Conservation (phyloP, 1,140 invertebrate genomes). For the Drosophila aff. region DNA sequence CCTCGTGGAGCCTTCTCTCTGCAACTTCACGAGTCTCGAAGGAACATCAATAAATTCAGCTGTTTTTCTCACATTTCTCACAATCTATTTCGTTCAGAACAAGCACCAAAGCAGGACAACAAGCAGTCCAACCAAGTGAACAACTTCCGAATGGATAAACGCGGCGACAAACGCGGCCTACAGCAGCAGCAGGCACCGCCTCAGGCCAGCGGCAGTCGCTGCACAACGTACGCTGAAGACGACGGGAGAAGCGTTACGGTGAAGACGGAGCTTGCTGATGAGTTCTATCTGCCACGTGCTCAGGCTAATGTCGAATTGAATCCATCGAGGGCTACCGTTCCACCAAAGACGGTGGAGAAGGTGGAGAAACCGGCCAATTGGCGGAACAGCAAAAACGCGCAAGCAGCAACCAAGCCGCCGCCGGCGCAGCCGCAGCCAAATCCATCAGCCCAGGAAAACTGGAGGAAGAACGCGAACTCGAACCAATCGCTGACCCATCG, state of each 20-base stretch:
- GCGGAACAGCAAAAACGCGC: conserved; percentile 3
- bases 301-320: background rate
- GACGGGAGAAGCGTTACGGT: conserved; percentile 51
- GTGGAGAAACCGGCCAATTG: conserved; percentile 2
- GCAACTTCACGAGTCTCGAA: too few species aligned
- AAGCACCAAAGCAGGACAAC: conserved; percentile 6
- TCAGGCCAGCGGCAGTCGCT: conserved; percentile 23
- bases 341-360: background rate
- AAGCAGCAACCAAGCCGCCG: background rate
- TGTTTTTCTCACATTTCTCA: too few species aligned
- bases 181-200: conserved; percentile 4
- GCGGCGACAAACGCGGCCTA: too few species aligned
- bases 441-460: background rate
- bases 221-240: conserved; percentile 31
- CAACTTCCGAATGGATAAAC: background rate
- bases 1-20: too few species aligned
- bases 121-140: conserved; percentile 8
- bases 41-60: background rate
- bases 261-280: conserved; percentile 49
- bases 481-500: background rate
- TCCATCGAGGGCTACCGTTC: background rate
- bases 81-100: background rate
- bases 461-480: background rate
- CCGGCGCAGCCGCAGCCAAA: background rate
- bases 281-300: conserved; percentile 36